Base-by-base conservation (phyloP, 2,113 vertebrate genomes). In the Micronisus gabar region DNA sequence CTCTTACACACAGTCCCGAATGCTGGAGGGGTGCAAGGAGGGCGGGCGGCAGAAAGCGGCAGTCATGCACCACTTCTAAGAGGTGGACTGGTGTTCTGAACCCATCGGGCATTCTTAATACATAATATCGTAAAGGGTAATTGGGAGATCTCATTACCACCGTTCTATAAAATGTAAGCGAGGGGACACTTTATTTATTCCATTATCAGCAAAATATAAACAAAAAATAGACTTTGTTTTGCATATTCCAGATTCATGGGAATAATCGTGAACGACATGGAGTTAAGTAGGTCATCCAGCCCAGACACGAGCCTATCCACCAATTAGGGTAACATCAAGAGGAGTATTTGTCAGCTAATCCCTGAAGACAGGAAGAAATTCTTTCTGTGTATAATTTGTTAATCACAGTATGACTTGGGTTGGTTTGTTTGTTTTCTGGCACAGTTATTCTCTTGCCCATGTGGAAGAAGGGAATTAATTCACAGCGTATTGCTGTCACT, bases 391-490 rank as follows among this genome's bases (percentile, higher is more conserved):
- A 15, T 50, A 47, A 94, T 74, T 93, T 70, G 41, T 83, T 88
- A 86, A 71, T 66, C 29, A 55, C 25, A 55, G 30, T 55, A 55
- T 63, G 72, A 48, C 47, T 96, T 70, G 48, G 7, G 63, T 61
- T 90, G 36, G 27, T 76, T 94, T 4, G 29, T 36, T 88, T 88
- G 66, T 88, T 88, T 93, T 83, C 80, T 90, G 83, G 17, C 13
- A 45, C 20, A 63, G 21, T 55, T 84, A 43, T 71, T 96, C 47
- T 82, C 56, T 72, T 85, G 78, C 32, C 53, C 10, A 16, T 23
- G 62, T 66, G 56, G 78, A 93, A 91, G 56, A 89, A 82, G 36
- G 23, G 40, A 90, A 75, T 85, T 76, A 85, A 65, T 82, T 94
- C 41, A 48, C 40, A 76, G 17, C 21, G 20, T 45, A 79, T 61